These are phyloP conservation scores for Tursiops truncatus DNA, from an alignment of 2,113 vertebrate species.

Conservation along the genomic window DNA sequence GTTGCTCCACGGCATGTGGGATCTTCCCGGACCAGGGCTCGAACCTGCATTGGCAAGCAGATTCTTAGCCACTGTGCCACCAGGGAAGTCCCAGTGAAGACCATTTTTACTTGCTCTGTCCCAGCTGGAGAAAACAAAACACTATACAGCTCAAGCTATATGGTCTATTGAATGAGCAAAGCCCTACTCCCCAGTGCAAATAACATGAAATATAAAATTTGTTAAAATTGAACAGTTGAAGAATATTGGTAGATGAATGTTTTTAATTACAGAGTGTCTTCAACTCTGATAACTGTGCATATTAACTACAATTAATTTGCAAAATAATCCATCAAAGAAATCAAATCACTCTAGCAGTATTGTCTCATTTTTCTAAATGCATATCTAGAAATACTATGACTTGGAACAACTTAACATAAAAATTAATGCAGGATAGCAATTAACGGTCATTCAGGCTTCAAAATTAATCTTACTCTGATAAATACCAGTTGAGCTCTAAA, in stretches of 20 bases:
- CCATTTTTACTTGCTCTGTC: neutral
- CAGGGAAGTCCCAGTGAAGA: neutral
- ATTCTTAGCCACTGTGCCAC: no score
- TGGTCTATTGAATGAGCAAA: neutral
- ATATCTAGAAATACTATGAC: neutral
- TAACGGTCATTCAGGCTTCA: neutral
- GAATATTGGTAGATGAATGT: constrained; percentile 19
- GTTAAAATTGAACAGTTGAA: neutral
- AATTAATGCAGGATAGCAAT: neutral
- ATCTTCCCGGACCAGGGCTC: no score
- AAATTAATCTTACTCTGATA: neutral
- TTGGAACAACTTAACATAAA: constrained; percentile 19
- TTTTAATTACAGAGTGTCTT: constrained; percentile 21
- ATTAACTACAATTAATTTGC: constrained; percentile 1
- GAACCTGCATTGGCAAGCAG: no score
- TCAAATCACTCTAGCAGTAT: neutral
- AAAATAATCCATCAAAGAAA: constrained; percentile 11
- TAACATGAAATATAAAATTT: neutral
- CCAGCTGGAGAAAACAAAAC: neutral
- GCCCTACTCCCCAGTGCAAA: neutral
- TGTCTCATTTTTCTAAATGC: constrained; percentile 16
- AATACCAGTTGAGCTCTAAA: neutral
- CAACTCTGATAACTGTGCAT: neutral
- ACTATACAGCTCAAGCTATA: neutral
- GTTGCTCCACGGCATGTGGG: no score